Conservation (phyloP, 2,888 invertebrate genomes). For the Panzeria rudis region DNA sequence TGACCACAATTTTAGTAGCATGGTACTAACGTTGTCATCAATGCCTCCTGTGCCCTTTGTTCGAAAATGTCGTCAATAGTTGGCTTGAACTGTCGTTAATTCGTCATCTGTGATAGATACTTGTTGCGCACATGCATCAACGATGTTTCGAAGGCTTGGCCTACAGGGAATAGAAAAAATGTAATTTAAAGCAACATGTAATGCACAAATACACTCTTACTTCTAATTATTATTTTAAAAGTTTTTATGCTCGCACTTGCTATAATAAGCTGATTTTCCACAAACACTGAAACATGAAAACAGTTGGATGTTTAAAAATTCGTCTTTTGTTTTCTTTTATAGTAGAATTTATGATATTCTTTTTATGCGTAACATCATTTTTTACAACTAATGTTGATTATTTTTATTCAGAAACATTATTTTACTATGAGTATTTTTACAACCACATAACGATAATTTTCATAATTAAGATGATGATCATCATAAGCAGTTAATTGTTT, state of each 20-base stretch:
- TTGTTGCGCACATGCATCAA: too few species aligned
- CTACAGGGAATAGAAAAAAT: neutral
- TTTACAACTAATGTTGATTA: neutral
- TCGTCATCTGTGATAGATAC: too few species aligned
- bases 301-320: neutral
- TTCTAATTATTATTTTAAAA: constrained; percentile 31
- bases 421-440: neutral
- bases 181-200: constrained; percentile 2
- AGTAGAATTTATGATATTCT: constrained; percentile 28
- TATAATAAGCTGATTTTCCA: neutral
- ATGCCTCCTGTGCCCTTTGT: too few species aligned
- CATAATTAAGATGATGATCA: neutral
- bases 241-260: neutral
- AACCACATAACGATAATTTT: neutral
- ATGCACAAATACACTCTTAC: constrained; percentile 16
- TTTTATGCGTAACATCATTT: constrained; percentile 43
- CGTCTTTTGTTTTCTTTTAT: neutral
- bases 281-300: neutral
- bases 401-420: neutral
- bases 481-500: neutral
- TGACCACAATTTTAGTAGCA: too few species aligned
- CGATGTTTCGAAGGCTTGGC: too few species aligned
- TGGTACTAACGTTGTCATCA: too few species aligned
- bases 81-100: too few species aligned
- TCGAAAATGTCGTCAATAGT: too few species aligned